Evolutionary conservation across 2,797 vertebrate species (phyloP).

Genomic region (Cottoperca gobio): DNA sequence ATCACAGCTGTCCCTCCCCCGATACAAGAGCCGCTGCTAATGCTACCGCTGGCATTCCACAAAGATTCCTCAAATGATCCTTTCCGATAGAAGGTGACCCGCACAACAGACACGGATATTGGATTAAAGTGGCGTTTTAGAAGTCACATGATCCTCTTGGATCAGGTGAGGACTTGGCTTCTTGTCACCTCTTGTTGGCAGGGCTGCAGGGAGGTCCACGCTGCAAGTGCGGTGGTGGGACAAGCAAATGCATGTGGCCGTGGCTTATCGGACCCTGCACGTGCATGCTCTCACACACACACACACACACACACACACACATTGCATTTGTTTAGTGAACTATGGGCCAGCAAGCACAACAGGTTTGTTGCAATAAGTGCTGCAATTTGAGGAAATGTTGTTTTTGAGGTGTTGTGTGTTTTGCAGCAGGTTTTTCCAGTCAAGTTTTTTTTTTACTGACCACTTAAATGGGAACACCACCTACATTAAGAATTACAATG

Average conservation of each 20-base stretch:
- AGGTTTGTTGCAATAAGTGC: slow-evolving; percentile 60
- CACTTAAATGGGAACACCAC: neutral
- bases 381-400: slow-evolving; percentile 10
- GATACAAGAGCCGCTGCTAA: neutral
- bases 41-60: neutral
- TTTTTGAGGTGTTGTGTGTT: slow-evolving; percentile 33
- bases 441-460: too few species aligned
- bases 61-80: slow-evolving; percentile 25
- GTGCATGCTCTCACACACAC: slow-evolving; percentile 14
- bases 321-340: slow-evolving; percentile 48
- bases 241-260: slow-evolving; percentile 40
- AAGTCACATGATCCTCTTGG: slow-evolving; percentile 71
- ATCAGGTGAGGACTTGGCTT: slow-evolving; percentile 56
- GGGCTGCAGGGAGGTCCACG: slow-evolving; percentile 55
- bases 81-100: slow-evolving; percentile 12
- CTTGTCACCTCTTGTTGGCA: slow-evolving; percentile 67
- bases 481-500: too few species aligned
- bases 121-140: slow-evolving; percentile 58
- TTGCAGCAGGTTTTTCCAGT: slow-evolving; percentile 24
- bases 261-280: slow-evolving; percentile 39
- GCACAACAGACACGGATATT: slow-evolving; percentile 39
- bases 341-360: slow-evolving; percentile 47
- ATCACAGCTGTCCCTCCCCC: neutral
- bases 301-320: neutral
- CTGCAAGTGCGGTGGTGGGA: slow-evolving; percentile 13